Evolutionary conservation across 2,113 vertebrate species (phyloP).

Genomic region (Eclectus roratus): DNA sequence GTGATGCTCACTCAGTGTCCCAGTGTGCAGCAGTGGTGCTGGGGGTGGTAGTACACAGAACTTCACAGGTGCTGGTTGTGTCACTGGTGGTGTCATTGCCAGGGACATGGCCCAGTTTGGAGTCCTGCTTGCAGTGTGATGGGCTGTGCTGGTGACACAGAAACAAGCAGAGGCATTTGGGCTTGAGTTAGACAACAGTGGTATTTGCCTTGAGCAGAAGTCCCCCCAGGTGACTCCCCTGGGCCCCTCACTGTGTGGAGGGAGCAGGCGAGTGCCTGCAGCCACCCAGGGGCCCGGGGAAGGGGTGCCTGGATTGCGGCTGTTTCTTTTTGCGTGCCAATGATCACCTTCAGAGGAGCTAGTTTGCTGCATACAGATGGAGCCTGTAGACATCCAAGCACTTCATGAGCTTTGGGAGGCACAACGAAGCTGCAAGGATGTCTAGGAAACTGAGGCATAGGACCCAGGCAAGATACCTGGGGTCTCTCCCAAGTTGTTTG

Average conservation of each 20-base stretch:
- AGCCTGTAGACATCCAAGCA: background rate
- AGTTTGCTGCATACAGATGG: background rate
- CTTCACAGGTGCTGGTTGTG: background rate
- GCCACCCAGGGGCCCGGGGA: fast-evolving
- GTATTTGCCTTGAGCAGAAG: background rate
- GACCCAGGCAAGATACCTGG: background rate
- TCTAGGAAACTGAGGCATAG: background rate
- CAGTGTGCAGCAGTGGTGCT: fast-evolving
- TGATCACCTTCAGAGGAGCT: background rate
- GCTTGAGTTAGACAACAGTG: background rate
- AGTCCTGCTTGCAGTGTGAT: background rate
- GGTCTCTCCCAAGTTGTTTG: background rate
- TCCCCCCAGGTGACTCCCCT: fast-evolving
- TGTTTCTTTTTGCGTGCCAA: fast-evolving
- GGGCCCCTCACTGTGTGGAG: background rate
- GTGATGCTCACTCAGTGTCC: background rate
- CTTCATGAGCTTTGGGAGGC: background rate
- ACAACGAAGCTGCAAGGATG: background rate
- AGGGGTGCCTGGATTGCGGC: background rate
- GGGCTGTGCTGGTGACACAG: background rate
- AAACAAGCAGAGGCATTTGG: background rate
- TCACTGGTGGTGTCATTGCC: background rate
- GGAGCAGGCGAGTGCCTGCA: background rate
- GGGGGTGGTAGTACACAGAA: background rate
- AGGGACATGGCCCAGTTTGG: background rate